Evolutionary conservation across 2,113 vertebrate species (phyloP).

Genomic region (Theristicus caerulescens): DNA sequence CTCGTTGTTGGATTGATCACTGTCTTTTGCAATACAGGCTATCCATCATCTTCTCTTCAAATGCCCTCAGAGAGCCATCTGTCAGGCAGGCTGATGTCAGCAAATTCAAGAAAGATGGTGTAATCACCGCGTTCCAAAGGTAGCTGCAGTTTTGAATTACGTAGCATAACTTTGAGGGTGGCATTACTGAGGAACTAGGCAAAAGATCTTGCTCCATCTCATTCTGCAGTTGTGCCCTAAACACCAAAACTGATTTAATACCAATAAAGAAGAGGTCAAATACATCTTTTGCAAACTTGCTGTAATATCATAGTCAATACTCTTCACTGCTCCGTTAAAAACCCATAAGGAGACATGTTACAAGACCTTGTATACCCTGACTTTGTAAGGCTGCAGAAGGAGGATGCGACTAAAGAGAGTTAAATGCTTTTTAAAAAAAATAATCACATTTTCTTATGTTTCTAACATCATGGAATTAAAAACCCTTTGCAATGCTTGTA

Average conservation of each 20-base stretch:
- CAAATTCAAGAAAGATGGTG: neutral
- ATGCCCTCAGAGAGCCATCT: neutral
- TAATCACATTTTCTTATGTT: neutral
- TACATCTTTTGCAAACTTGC: neutral
- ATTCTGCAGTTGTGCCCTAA: neutral
- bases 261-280: neutral
- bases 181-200: neutral
- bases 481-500: neutral
- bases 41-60: neutral
- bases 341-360: neutral
- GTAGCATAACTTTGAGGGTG: neutral
- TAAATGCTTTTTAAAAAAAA: neutral
- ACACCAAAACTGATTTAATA: neutral
- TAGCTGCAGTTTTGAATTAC: neutral
- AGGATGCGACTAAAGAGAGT: neutral
- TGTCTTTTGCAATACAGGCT: neutral
- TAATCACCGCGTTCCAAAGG: neutral
- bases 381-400: neutral
- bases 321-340: neutral
- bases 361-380: neutral
- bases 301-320: neutral
- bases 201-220: neutral
- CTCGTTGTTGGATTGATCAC: neutral
- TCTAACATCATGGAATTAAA: neutral
- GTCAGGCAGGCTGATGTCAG: neutral